Evolutionary conservation across 2,888 invertebrate species (phyloP).

Genomic region (Merodon equestris): DNA sequence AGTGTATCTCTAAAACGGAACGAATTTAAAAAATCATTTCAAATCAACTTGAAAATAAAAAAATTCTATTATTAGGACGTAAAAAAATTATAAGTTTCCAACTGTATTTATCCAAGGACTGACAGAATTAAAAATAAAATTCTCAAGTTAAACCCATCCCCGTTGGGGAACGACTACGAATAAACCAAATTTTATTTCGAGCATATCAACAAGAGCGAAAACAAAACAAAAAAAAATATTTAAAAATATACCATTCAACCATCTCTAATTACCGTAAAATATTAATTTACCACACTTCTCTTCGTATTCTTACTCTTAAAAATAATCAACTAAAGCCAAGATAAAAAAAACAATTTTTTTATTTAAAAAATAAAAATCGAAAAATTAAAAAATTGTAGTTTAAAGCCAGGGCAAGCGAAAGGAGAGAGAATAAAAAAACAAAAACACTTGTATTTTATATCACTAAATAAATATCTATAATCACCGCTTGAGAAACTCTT

Average conservation of each 20-base stretch:
- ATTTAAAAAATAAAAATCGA: conserved; percentile 19
- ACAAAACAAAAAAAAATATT: conserved; percentile 4
- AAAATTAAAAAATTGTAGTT: conserved; percentile 32
- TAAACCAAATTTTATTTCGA: conserved; percentile 52
- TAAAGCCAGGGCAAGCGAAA: too few species aligned
- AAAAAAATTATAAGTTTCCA: conserved; percentile 15
- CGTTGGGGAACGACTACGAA: too few species aligned
- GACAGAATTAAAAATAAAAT: conserved; percentile 13
- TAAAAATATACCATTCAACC: conserved; percentile 18
- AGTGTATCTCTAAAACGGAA: too few species aligned
- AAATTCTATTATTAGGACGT: too few species aligned
- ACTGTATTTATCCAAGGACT: conserved; percentile 24
- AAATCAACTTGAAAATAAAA: too few species aligned
- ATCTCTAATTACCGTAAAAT: conserved; percentile 33
- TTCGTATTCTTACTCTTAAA: conserved; percentile 10
- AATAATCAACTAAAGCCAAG: conserved; percentile 14
- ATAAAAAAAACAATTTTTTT: conserved; percentile 16
- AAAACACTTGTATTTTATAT: conserved; percentile 40
- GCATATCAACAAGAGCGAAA: conserved; percentile 46
- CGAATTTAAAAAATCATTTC: too few species aligned
- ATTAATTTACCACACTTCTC: conserved; percentile 33
- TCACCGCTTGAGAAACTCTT: conserved; percentile 62
- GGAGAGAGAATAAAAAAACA: too few species aligned
- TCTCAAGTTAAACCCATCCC: conserved; percentile 17
- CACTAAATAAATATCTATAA: conserved; percentile 41